Percentiles rank a stretch among this genome's conserved stretches.
Evolutionary conservation across 2,797 vertebrate species (phyloP).

Genomic region (Notamacropus eugenii): DNA sequence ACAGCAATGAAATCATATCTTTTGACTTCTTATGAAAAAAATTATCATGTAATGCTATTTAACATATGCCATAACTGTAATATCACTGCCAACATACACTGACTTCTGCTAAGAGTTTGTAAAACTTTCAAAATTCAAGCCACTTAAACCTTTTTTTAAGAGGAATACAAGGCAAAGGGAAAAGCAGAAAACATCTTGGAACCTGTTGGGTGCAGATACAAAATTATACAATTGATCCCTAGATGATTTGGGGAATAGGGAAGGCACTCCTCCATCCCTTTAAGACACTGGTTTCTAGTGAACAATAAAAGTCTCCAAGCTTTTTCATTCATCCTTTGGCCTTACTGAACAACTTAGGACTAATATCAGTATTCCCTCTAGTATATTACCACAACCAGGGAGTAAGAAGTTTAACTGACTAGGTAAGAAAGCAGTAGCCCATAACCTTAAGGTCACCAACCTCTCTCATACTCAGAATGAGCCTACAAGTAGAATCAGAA

Average conservation of each 20-base stretch:
- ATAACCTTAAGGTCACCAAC: not conserved
- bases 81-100: not conserved
- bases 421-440: not conserved
- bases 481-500: not conserved
- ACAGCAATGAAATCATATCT: not conserved
- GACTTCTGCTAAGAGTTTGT: slow-evolving; percentile 20
- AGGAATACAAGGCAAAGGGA: slow-evolving; percentile 22
- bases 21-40: not conserved
- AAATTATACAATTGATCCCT: not conserved
- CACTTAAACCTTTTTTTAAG: not conserved
- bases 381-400: not conserved
- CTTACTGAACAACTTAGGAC: not conserved
- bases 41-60: not conserved
- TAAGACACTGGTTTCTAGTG: not conserved
- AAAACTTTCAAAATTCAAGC: slow-evolving; percentile 49
- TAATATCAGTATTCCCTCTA: not conserved
- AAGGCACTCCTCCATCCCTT: not conserved
- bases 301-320: not conserved
- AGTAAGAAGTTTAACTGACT: not conserved
- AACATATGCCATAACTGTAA: not conserved
- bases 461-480: not conserved
- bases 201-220: slow-evolving; percentile 19
- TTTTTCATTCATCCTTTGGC: not conserved
- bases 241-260: not conserved
- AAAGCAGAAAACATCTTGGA: slow-evolving; percentile 28